Percentiles rank a stretch among this genome's conserved stretches.
These are phyloP conservation scores for Lampris incognitus DNA, from an alignment of 2,113 vertebrate genomes.

Conservation along the genomic window DNA sequence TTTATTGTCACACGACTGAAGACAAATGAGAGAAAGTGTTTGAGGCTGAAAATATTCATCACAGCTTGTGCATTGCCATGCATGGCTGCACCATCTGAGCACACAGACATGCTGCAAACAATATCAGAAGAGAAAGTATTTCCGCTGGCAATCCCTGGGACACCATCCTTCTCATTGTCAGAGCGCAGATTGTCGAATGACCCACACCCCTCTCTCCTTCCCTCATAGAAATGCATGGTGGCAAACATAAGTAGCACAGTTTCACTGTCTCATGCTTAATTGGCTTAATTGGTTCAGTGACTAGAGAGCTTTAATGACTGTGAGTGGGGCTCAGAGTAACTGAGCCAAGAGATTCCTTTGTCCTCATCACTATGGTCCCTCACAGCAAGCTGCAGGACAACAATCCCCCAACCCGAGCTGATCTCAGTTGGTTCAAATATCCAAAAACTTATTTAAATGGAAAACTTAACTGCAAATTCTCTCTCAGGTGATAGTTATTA, in stretches of 20 bases:
- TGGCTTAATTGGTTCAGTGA: constrained; percentile 73
- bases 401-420: constrained; percentile 30
- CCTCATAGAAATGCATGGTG: constrained; percentile 34
- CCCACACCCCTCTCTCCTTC: constrained; percentile 24
- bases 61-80: constrained; percentile 17
- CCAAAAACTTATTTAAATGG: constrained; percentile 7
- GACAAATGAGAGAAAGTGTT: neutral
- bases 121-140: constrained; percentile 48
- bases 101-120: constrained; percentile 23
- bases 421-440: constrained; percentile 21
- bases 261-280: constrained; percentile 66
- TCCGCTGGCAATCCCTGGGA: constrained; percentile 37
- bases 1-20: neutral
- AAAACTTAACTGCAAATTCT: constrained; percentile 19
- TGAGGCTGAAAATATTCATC: constrained; percentile 3
- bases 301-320: constrained; percentile 62
- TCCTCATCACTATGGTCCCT: constrained; percentile 52
- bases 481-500: neutral
- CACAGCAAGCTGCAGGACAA: constrained; percentile 40
- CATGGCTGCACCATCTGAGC: constrained; percentile 14
- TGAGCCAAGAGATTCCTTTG: constrained; percentile 64
- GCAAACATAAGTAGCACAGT: constrained; percentile 59
- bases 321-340: constrained; percentile 52
- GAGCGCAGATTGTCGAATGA: constrained; percentile 30
- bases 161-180: constrained; percentile 16